Evolutionary conservation across 1,140 invertebrate genomes (phyloP).

Genomic region (Polypedilum pembai): DNA sequence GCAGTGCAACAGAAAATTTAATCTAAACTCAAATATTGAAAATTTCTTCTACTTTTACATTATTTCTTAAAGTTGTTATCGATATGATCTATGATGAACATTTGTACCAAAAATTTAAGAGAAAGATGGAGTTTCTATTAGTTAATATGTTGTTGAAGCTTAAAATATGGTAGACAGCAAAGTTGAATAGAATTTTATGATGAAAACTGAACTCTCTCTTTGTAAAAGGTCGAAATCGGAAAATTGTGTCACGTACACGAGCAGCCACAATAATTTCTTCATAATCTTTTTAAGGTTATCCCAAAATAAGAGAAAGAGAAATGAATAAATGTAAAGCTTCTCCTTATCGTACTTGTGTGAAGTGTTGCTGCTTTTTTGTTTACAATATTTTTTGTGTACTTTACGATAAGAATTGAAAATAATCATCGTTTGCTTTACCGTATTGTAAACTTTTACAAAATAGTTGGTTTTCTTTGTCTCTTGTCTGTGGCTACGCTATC

Average conservation of each 20-base stretch:
- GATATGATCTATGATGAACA: too few relatives aligned
- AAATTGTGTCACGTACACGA: conserved; percentile 23
- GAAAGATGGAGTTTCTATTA: too few relatives aligned
- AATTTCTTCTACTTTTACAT: too few relatives aligned
- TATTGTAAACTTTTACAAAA: neutral
- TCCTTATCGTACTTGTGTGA: neutral
- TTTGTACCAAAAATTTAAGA: too few relatives aligned
- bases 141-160: too few relatives aligned
- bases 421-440: neutral
- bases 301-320: neutral
- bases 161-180: too few relatives aligned
- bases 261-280: conserved; percentile 24
- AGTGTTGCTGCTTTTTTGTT: neutral
- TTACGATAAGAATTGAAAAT: neutral
- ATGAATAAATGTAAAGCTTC: neutral
- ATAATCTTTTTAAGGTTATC: conserved; percentile 23
- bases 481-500: neutral
- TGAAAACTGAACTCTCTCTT: neutral
- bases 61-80: too few relatives aligned
- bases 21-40: neutral
- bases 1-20: neutral
- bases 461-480: neutral
- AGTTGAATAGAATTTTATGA: too few relatives aligned
- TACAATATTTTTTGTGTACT: neutral
- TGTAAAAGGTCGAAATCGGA: neutral